Evolutionary conservation across 2,797 vertebrate genomes (phyloP).

Genomic region (Tachyglossus aculeatus): DNA sequence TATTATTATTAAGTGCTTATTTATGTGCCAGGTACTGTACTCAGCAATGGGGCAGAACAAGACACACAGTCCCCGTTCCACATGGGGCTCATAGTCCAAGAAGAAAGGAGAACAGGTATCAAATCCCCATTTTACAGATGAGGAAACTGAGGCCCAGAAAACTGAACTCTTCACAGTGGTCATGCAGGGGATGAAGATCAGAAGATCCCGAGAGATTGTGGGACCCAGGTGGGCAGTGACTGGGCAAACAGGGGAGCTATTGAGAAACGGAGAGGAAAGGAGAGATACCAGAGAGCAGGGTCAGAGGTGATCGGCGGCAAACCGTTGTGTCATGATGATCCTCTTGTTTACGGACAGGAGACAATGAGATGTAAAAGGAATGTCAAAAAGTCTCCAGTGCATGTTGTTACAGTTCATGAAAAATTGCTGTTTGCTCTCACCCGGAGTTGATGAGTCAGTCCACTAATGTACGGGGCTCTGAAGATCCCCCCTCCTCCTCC

Average conservation of each 20-base stretch:
- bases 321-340: constrained; percentile 3
- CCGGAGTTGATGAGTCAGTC: constrained; percentile 46
- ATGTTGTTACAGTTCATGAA: constrained; percentile 20
- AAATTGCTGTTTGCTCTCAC: constrained; percentile 30
- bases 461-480: constrained; percentile 49
- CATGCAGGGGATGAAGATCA: no score
- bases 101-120: no score
- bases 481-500: no score
- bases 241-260: background rate
- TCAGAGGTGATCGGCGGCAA: background rate
- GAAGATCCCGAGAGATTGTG: background rate
- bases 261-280: no score
- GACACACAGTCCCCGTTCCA: no score
- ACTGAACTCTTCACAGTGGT: no score
- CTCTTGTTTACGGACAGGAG: constrained; percentile 52
- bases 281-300: background rate
- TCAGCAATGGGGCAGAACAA: no score
- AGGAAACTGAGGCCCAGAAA: no score
- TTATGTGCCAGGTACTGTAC: no score
- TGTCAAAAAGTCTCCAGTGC: constrained; percentile 17
- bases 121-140: no score
- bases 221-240: background rate
- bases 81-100: no score
- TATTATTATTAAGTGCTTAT: no score
- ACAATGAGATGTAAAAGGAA: constrained; percentile 42